phyloP scores from a whole-genome alignment of 2,113 vertebrate species.

The Ictalurus furcatus region DNA sequence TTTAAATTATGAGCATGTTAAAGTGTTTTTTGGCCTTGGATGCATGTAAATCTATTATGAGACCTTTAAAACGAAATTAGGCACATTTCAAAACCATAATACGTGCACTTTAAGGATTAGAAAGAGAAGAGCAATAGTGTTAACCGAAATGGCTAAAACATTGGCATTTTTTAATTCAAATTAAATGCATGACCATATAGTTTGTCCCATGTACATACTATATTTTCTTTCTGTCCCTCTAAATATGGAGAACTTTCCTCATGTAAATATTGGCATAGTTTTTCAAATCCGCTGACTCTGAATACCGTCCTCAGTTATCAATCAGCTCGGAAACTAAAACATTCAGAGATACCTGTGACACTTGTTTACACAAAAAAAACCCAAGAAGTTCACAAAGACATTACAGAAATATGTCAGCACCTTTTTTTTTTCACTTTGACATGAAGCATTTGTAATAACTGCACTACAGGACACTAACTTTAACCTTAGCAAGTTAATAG shows the following conservation, averaged over 20 bases:
- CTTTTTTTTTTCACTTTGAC: not conserved
- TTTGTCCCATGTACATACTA: not conserved
- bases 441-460: not conserved
- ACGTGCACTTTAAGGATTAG: not conserved
- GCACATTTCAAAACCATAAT: too few species aligned
- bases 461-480: not conserved
- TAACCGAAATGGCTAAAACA: not conserved
- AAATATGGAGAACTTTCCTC: not conserved
- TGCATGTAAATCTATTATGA: too few species aligned
- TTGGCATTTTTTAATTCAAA: not conserved
- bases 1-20: too few species aligned
- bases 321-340: not conserved
- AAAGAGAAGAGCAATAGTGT: not conserved
- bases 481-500: not conserved
- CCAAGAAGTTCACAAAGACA: not conserved
- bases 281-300: not conserved
- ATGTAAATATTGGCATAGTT: not conserved
- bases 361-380: not conserved
- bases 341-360: not conserved
- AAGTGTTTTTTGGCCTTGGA: too few species aligned
- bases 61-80: too few species aligned
- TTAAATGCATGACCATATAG: not conserved
- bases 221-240: not conserved
- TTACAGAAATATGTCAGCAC: not conserved
- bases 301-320: not conserved